phyloP scores from a whole-genome alignment of 2,797 vertebrate species.

The Falco naumanni region DNA sequence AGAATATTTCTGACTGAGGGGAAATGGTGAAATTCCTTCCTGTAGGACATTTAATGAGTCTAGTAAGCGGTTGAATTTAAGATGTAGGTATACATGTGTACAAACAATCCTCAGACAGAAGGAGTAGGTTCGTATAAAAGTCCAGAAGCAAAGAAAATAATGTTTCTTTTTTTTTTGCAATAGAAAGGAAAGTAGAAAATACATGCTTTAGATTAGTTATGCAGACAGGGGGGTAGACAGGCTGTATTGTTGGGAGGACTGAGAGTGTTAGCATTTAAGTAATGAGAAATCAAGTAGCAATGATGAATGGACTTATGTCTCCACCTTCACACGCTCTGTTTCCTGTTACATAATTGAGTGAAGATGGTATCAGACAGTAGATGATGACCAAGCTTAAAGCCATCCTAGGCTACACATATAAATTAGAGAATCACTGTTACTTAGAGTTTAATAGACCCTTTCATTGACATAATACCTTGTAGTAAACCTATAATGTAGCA shows the following conservation, averaged over 20 bases:
- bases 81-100: not conserved
- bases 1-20: not conserved
- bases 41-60: not conserved
- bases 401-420: not conserved
- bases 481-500: not conserved
- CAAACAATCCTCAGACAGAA: not conserved
- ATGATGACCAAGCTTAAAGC: conserved; percentile 15
- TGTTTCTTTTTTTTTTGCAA: not conserved
- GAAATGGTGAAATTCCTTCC: not conserved
- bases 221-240: not conserved
- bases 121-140: not conserved
- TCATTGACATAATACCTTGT: not conserved
- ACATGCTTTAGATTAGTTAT: not conserved
- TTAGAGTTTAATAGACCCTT: not conserved
- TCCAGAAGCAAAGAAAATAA: not conserved
- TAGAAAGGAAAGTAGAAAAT: not conserved
- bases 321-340: not conserved
- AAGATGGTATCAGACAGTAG: conserved; percentile 1
- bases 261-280: not conserved
- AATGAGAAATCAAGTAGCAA: not conserved
- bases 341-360: conserved; percentile 13
- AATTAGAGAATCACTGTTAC: not conserved
- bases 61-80: not conserved
- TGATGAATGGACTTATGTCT: not conserved
- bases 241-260: not conserved